phyloP scores from a whole-genome alignment of 2,113 vertebrate genomes.

The Egretta garzetta region DNA sequence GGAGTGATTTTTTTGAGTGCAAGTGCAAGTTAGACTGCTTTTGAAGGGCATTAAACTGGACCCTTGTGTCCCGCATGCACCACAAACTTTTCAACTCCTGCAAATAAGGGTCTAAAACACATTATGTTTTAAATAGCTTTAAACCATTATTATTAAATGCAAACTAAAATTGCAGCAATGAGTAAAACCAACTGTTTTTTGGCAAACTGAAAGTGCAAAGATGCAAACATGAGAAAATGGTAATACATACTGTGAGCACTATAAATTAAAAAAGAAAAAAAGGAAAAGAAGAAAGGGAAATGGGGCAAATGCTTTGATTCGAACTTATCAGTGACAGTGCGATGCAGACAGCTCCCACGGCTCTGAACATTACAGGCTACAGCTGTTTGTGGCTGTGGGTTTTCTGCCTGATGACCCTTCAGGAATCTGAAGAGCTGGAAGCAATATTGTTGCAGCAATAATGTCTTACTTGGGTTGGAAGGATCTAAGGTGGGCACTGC shows the following conservation, averaged over 20 bases:
- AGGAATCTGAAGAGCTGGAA: neutral
- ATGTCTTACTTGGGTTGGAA: neutral
- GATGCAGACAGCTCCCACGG: conserved; percentile 43
- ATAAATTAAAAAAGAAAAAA: neutral
- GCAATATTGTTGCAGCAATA: neutral
- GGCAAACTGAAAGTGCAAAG: neutral
- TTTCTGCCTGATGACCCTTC: neutral
- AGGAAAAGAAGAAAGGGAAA: neutral
- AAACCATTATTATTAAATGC: neutral
- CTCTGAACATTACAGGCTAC: conserved; percentile 26
- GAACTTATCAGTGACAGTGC: conserved; percentile 40
- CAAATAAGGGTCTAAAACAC: neutral
- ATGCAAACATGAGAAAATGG: neutral
- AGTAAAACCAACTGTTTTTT: neutral
- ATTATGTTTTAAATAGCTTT: neutral
- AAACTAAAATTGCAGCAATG: neutral
- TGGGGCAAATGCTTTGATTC: neutral
- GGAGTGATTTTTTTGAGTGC: neutral
- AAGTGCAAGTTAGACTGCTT: neutral
- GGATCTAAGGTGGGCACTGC: neutral
- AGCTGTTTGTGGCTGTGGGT: conserved; percentile 34
- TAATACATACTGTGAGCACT: neutral
- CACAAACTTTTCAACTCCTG: neutral
- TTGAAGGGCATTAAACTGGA: neutral
- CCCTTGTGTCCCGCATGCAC: neutral